Conservation (phyloP, 2,113 vertebrate species). For the Anhinga anhinga region DNA sequence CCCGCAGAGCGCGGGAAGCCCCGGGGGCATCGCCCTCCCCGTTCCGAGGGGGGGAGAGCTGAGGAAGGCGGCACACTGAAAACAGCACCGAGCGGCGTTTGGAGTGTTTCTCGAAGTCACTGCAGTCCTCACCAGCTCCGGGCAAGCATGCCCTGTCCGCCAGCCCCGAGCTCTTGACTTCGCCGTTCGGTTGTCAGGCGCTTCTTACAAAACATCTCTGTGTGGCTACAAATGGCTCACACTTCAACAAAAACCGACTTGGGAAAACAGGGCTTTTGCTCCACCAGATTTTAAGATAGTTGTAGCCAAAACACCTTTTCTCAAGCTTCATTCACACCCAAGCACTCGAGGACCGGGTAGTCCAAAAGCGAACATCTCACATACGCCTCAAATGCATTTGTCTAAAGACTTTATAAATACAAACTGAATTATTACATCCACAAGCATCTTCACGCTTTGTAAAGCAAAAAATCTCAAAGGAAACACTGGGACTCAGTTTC, state of each 20-base stretch:
- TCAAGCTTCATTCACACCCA: background rate
- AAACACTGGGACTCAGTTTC: background rate
- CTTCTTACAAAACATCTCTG: background rate
- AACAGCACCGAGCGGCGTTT: background rate
- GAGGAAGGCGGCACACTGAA: background rate
- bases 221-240: background rate
- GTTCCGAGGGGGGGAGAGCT: background rate
- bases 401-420: background rate
- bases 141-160: background rate
- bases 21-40: background rate
- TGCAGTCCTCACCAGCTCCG: background rate
- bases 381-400: background rate
- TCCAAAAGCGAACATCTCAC: background rate
- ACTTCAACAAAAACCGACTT: background rate
- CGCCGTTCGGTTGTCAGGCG: background rate
- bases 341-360: background rate
- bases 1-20: fast-evolving
- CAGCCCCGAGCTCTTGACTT: background rate
- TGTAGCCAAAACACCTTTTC: background rate
- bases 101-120: background rate
- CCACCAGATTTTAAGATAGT: background rate
- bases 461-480: background rate
- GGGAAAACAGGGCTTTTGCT: background rate
- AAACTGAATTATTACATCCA: background rate
- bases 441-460: background rate